Conservation (phyloP, 1,140 invertebrate genomes). For the Mylabris phalerata region DNA sequence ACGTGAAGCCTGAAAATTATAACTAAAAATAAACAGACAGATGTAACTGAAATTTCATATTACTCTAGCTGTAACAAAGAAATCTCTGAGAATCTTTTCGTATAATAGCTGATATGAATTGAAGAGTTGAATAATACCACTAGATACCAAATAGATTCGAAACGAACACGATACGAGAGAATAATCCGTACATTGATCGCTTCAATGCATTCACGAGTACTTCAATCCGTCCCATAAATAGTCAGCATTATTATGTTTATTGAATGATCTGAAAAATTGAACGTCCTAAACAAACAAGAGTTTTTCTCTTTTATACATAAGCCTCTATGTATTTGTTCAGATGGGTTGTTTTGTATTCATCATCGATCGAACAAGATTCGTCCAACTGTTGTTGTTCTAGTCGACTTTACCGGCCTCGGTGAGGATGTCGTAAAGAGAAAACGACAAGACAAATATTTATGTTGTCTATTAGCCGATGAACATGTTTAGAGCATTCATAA, state of each 20-base stretch:
- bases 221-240: slow-evolving; percentile 26
- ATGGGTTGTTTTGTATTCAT: slow-evolving; percentile 5
- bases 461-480: slow-evolving; percentile 6
- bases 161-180: slow-evolving; percentile 7
- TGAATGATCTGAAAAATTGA: slow-evolving; percentile 30
- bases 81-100: no score
- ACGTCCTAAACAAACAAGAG: slow-evolving; percentile 28
- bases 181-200: slow-evolving; percentile 20
- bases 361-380: no score
- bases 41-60: no score
- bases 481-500: no score
- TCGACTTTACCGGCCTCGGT: background rate
- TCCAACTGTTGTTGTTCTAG: no score
- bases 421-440: slow-evolving; percentile 3
- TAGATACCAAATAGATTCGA: slow-evolving; percentile 5
- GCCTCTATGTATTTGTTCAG: slow-evolving; percentile 22
- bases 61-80: no score
- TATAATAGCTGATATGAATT: no score
- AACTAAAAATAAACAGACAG: no score
- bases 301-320: slow-evolving; percentile 15
- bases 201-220: slow-evolving; percentile 28
- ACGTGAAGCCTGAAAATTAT: no score
- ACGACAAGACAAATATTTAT: slow-evolving; percentile 15
- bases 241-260: slow-evolving; percentile 27
- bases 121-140: no score